Evolutionary conservation across 2,888 invertebrate genomes (phyloP), one percentile per base, ranked within the genome.

Genomic region (Myopa testacea): DNA sequence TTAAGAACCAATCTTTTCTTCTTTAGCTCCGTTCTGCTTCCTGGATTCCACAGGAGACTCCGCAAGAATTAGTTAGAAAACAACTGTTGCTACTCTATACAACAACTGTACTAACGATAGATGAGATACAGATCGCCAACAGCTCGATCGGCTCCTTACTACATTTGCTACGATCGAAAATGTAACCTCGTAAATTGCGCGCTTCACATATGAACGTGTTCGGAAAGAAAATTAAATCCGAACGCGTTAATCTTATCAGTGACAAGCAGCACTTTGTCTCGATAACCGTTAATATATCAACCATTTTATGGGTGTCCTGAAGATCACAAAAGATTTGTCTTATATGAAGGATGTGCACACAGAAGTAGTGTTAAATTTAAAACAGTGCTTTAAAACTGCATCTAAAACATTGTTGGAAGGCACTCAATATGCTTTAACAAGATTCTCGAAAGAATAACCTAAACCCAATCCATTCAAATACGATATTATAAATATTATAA

Each of bases 241-340:
- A 52, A 12, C 34, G 52, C 52, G 69, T 52, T 45, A 19, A 26
- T 19, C 69, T 34, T 37, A 26, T 52, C 70, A 52, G 55, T n/a
- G 55, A n/a, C 4, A 16, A 10, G 19, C 50, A 19, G 50, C 55
- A 69, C 69, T 69, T 37, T 60, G 58, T 58, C 60, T 37, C 8
- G 16, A 71, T 71, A 78, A 69, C 74, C 78, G 80, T 82, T 82
- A 85, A 87, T 86, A 85, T 86, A 85, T 87, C 85, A 84, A 85
- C 82, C 77, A 83, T 84, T 86, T 86, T 87, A 86, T 87, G 86
- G 85, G 81, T 83, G 84, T 83, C 84, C 81, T 79, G 78, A 78
- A 76, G 81, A 71, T 71, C 71, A 71, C 2, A 4, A 6, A 10
- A 26, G 26, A 62, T 19, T 10, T 6, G 34, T 19, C 1, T 19